A percentile compares a stretch with the other conserved stretches of the same genome.
Evolutionary conservation across 2,797 vertebrate genomes (phyloP).

Genomic region (Sciaenops ocellatus): DNA sequence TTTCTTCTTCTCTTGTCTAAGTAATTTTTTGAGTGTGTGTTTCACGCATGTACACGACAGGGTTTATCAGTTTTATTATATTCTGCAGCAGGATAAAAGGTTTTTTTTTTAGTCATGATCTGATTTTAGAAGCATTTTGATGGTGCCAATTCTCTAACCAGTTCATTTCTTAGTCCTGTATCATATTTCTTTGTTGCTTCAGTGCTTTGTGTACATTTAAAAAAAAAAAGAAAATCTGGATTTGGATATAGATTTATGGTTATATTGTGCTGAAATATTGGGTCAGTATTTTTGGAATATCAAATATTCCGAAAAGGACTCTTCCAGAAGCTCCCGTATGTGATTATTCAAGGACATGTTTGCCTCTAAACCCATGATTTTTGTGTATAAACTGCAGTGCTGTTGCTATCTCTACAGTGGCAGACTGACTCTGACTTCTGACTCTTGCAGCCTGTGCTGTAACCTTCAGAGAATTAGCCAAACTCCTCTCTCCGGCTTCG

Average conservation of each 20-base stretch:
- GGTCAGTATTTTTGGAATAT: not conserved
- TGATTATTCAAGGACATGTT: not conserved
- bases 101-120: slow-evolving; percentile 33
- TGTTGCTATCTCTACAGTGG: not conserved
- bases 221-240: not conserved
- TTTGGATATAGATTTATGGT: too few species aligned
- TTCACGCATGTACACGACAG: not conserved
- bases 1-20: not conserved
- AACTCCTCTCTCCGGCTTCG: slow-evolving; percentile 25
- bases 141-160: slow-evolving; percentile 14
- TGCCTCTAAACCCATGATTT: not conserved
- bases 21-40: slow-evolving; percentile 25
- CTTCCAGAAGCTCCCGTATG: not conserved
- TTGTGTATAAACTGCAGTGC: not conserved
- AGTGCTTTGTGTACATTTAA: not conserved
- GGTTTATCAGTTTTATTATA: slow-evolving; percentile 38
- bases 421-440: slow-evolving; percentile 24
- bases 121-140: slow-evolving; percentile 44
- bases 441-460: slow-evolving; percentile 13
- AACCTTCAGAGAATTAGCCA: slow-evolving; percentile 47
- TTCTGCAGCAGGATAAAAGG: slow-evolving; percentile 31
- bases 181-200: slow-evolving; percentile 7
- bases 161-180: not conserved
- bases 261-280: not conserved
- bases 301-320: not conserved